Base-by-base conservation (phyloP, 2,113 vertebrate species). In the Steatornis caripensis region DNA sequence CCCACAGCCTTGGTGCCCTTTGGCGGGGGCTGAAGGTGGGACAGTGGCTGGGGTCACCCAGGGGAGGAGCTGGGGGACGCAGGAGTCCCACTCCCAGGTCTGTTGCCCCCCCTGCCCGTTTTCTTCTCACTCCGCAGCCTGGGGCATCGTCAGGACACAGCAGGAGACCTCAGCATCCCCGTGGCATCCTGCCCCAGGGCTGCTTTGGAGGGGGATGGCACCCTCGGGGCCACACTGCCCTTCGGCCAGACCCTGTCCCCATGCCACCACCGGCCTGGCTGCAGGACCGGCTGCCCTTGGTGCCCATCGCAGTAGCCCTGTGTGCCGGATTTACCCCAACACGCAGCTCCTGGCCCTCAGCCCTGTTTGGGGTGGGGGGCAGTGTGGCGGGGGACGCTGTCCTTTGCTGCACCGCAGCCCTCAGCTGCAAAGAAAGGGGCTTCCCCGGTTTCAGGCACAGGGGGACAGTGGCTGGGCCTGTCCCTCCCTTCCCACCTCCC, bases 81-180 rank as follows among this genome's bases (percentile, higher is more conserved):
- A 49, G 37, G 30, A 16, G 15, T 46, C 41, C 36, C 19, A 20
- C 9, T 15, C 36, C 24, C 34, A 22, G 12, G 41, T 36, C 24
- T 60, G 29, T 23, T 45, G 23, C 18, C 24, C 37, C 34, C 15
- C n/a, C 1, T 1, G 30, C 36, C n/a, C 3, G 0, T n/a, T 30
- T 15, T 41, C n/a, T 12, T 36, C 32, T 43, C 62, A 20, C 41
- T 12, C 34, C 5, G 1, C 60, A 79, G 72, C 18, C 74, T 19
- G 3, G 43, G 20, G 32, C 62, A 55, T 45, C 9, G 0, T 9
- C 29, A 53, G 46, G 51, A 71, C 9, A 12, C 29, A 55, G 65
- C 37, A 61, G 68, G 57, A 84, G 21, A 68, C 58, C 27, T 30
- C 27, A 6, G 6, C 16, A 39, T 17, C 49, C 62, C 48, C 5